phyloP scores from a whole-genome alignment of 2,113 vertebrate species.

The Osmerus mordax region DNA sequence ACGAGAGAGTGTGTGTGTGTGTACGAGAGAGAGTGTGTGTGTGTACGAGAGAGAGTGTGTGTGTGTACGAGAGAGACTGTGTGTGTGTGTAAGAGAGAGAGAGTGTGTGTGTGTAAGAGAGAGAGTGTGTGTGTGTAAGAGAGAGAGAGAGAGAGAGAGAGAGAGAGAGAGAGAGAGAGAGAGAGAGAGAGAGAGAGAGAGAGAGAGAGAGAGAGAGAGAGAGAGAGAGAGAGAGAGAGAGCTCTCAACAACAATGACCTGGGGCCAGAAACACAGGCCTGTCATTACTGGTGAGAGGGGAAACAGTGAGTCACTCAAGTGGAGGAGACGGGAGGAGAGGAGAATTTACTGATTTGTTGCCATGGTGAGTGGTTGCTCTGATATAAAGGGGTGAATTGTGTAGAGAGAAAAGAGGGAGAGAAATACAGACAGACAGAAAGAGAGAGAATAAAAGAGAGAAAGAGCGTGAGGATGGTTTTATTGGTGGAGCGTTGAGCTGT shows the following conservation, averaged over 20 bases:
- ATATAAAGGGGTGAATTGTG: not conserved
- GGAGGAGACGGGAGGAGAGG: not conserved
- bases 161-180: no score
- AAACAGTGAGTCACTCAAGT: slow-evolving; percentile 43
- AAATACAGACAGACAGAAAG: not conserved
- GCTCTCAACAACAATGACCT: slow-evolving; percentile 11
- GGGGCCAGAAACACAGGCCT: slow-evolving; percentile 43
- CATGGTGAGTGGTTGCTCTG: slow-evolving; percentile 39
- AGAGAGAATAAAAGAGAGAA: not conserved
- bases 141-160: no score
- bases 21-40: no score
- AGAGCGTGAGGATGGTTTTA: not conserved
- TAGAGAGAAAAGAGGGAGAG: not conserved
- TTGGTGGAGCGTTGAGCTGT: not conserved
- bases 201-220: not conserved
- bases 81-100: no score
- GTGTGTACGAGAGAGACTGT: no score
- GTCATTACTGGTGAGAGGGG: slow-evolving; percentile 41
- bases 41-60: no score
- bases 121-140: no score
- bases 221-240: not conserved
- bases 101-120: no score
- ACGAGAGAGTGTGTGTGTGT: slow-evolving; percentile 5
- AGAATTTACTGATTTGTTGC: slow-evolving; percentile 41
- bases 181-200: no score